Percentiles rank a stretch among this genome's conserved stretches.
phyloP scores from a whole-genome alignment of 1,140 invertebrate species.

The Laupala kohalensis region DNA sequence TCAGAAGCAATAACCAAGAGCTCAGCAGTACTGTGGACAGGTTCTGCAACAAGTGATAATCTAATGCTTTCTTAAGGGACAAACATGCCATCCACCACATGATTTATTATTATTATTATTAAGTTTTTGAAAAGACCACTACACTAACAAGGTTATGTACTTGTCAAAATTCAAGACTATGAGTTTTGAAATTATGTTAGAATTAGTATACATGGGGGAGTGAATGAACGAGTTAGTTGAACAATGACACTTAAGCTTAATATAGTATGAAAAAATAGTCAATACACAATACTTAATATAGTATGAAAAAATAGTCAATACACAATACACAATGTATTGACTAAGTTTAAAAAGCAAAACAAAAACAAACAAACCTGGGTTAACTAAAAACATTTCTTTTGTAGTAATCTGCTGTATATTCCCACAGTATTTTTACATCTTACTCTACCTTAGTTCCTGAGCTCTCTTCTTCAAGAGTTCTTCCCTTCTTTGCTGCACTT shows the following conservation, averaged over 20 bases:
- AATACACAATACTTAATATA: neutral
- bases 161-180: no score
- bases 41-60: no score
- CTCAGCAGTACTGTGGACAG: no score
- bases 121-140: no score
- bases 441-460: neutral
- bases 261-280: neutral
- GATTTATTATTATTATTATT: no score
- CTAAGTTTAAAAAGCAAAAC: neutral
- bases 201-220: no score
- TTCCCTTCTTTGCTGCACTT: neutral
- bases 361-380: neutral
- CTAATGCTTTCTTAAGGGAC: no score
- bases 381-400: neutral
- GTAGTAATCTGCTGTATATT: neutral
- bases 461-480: neutral
- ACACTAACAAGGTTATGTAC: no score
- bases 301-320: neutral
- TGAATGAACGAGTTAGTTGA: no score
- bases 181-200: no score
- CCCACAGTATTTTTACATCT: neutral
- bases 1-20: no score
- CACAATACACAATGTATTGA: neutral
- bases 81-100: no score
- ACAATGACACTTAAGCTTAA: neutral